Base-by-base conservation (phyloP, 2,113 vertebrate species). In the Ammodytes marinus region DNA sequence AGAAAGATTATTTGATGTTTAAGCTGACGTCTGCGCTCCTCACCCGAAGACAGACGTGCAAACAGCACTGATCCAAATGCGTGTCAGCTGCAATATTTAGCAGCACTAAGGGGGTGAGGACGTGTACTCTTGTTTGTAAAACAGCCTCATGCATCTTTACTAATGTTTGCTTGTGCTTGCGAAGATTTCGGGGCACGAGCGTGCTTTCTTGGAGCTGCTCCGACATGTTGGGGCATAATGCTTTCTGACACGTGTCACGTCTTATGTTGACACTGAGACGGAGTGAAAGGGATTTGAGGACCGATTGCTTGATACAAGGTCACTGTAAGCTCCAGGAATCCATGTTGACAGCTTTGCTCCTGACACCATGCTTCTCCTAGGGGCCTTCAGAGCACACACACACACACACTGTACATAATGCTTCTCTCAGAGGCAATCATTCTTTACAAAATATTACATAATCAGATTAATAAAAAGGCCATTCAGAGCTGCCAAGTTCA, bases 201-300 rank as follows among this genome's bases (percentile, higher is more conserved):
- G 55, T 67, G 53, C 54, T 83, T 68, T 43, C 57, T 78, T 60
- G 35, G 54, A 69, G 72, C 39, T 12, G 67, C 67, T 43, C 47
- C 68, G 49, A 80, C 53, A 58, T 14, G 37, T 13, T 12, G 9
- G 53, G 42, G 68, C 55, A 27, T 85, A 75, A 87, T 83, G 46
- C 50, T 74, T 85, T 84, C 47, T 80, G 85, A 89, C 84, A 82
- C 53, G 78, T 63, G 87, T 86, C 82, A 47, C 13, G 67, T 86
- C 79, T 71, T 27, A 39, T 77, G 77, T 45, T 80, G 80, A 90
- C 66, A 72, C n/a, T 0, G 68, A 74, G 61, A 79, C 8, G 15
- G 71, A 81, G 65, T 68, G 58, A 82, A 77, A 84, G 68, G 27
- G 79, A 82, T 83, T 35, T 8, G 27, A 27, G 70, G 68, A 39